A percentile compares a stretch with the other conserved stretches of the same genome.
These are phyloP conservation scores for Diarsia brunnea DNA, from an alignment of 2,888 invertebrate genomes.

Conservation along the genomic window DNA sequence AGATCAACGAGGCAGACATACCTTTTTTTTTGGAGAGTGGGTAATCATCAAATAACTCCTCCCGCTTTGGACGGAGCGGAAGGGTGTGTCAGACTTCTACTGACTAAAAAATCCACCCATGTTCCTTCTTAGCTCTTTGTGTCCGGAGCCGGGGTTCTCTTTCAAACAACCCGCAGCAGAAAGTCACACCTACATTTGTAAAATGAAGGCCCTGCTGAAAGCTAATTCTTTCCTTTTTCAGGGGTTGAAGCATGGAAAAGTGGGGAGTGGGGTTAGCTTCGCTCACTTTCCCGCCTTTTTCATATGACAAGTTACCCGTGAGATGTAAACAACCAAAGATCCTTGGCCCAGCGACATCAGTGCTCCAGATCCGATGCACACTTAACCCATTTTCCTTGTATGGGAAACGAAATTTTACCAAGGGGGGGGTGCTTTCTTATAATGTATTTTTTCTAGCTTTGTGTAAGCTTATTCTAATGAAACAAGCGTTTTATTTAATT, in stretches of 20 bases:
- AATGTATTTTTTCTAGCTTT: not conserved
- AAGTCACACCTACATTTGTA: not conserved
- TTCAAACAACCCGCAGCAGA: too few relatives aligned
- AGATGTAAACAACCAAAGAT: not conserved
- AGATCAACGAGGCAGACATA: not conserved
- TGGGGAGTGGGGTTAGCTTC: not conserved
- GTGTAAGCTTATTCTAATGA: not conserved
- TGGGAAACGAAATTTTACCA: not conserved
- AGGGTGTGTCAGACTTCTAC: too few relatives aligned
- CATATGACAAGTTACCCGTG: not conserved
- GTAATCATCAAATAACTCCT: too few relatives aligned
- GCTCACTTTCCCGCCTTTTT: not conserved
- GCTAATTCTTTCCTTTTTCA: not conserved
- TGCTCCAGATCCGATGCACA: constrained; percentile 12
- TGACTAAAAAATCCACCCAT: too few relatives aligned
- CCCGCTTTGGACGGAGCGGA: too few relatives aligned
- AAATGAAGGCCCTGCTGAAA: not conserved
- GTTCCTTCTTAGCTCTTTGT: too few relatives aligned
- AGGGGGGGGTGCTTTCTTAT: not conserved
- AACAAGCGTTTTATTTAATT: not conserved
- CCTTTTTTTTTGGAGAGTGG: too few relatives aligned
- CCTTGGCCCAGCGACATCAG: constrained; percentile 8
- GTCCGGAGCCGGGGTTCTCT: too few relatives aligned
- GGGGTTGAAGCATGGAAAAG: not conserved
- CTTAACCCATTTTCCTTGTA: constrained; percentile 32